Conservation (phyloP, 1,140 invertebrate species). For the Monomorium pharaonis region DNA sequence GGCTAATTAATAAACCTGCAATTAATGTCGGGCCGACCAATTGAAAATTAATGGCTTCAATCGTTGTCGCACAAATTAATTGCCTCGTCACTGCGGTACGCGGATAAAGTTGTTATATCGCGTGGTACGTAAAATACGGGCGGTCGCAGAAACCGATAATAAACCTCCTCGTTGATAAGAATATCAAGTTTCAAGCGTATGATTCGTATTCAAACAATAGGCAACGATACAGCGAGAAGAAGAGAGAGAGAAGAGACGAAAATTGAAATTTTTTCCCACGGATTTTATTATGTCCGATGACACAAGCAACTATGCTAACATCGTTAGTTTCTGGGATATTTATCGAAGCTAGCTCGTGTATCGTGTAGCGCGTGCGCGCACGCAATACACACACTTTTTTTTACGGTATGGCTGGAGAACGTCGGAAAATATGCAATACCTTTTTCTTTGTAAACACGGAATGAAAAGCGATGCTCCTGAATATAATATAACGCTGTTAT, state of each 20-base stretch:
- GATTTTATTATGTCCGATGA: slow-evolving; percentile 10
- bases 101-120: slow-evolving; percentile 6
- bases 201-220: neutral
- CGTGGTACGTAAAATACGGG: neutral
- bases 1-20: slow-evolving; percentile 73
- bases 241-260: too few species aligned
- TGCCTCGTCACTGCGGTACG: slow-evolving; percentile 23
- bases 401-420: neutral
- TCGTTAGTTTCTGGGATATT: slow-evolving; percentile 41
- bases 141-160: neutral
- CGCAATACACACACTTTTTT: too few species aligned
- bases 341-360: neutral
- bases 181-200: neutral
- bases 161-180: slow-evolving; percentile 18
- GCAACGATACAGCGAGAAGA: too few species aligned
- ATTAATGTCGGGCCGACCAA: slow-evolving; percentile 69
- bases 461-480: neutral
- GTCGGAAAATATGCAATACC: slow-evolving; percentile 23
- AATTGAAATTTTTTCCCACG: slow-evolving; percentile 20
- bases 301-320: slow-evolving; percentile 8
- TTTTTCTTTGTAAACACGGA: neutral
- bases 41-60: slow-evolving; percentile 74
- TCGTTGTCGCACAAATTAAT: slow-evolving; percentile 71
- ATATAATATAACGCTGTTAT: slow-evolving; percentile 3
- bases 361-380: neutral